Percentiles rank a stretch among this genome's conserved stretches.
Conservation (phyloP, 1,140 invertebrate genomes). For the Ctenoplectra terminalis region DNA sequence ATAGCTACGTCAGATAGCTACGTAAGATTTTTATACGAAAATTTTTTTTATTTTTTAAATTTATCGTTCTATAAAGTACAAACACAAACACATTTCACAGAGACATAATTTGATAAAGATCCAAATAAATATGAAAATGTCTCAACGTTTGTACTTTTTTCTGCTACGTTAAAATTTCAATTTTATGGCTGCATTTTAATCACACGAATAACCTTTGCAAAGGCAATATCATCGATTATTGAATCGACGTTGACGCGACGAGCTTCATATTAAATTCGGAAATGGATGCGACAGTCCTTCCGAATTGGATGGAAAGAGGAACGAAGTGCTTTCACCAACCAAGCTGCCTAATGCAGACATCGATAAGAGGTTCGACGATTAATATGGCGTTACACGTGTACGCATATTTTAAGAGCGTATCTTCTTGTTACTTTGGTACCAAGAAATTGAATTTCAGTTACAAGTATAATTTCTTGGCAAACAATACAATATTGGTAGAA, state of each 20-base stretch:
- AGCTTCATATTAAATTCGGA: constrained; percentile 54
- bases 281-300: constrained; percentile 51
- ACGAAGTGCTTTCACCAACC: constrained; percentile 32
- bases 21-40: no score
- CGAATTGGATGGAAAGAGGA: constrained; percentile 24
- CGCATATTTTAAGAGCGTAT: constrained; percentile 8
- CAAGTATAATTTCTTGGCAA: no score
- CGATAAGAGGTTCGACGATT: constrained; percentile 17
- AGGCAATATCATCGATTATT: constrained; percentile 50
- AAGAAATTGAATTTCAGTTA: not conserved
- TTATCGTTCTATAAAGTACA: no score
- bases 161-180: no score
- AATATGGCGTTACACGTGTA: constrained; percentile 38
- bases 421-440: not conserved
- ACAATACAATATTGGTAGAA: no score
- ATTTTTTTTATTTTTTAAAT: no score
- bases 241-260: constrained; percentile 56
- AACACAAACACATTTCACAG: no score
- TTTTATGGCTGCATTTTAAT: not conserved
- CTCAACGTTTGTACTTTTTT: no score
- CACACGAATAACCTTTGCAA: not conserved
- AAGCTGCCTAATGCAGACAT: constrained; percentile 26
- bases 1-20: no score
- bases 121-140: no score
- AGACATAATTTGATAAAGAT: no score